phyloP scores from a whole-genome alignment of 2,113 vertebrate genomes.

The Corydoras sp. region DNA sequence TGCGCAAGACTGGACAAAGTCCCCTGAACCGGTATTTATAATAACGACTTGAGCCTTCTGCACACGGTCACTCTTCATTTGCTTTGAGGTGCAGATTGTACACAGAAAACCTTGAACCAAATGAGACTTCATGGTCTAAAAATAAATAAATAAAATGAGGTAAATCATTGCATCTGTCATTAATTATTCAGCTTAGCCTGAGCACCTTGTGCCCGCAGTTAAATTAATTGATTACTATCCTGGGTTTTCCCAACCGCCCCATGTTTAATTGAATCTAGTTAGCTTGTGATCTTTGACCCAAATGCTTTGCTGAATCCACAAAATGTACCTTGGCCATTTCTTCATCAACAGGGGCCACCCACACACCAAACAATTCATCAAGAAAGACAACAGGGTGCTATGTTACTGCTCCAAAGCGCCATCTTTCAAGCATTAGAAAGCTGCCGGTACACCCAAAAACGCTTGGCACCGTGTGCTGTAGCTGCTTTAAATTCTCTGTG shows the following conservation, averaged over 20 bases:
- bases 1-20: no score
- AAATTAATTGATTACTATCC: not conserved
- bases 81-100: not conserved
- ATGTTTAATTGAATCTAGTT: not conserved
- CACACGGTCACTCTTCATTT: no score
- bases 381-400: not conserved
- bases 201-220: not conserved
- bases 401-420: not conserved
- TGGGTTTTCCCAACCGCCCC: not conserved
- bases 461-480: not conserved
- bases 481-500: not conserved
- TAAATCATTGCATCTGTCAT: not conserved
- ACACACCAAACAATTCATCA: not conserved
- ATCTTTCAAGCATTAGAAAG: constrained; percentile 4
- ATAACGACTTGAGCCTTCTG: no score
- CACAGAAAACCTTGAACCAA: not conserved
- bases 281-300: not conserved
- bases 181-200: not conserved
- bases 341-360: not conserved
- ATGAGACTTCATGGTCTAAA: not conserved
- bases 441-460: not conserved
- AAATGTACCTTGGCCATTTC: not conserved
- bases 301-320: not conserved
- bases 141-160: not conserved
- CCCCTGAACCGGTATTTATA: no score